Base-by-base conservation (phyloP, 2,797 vertebrate genomes). In the Cercopithecus diana region DNA sequence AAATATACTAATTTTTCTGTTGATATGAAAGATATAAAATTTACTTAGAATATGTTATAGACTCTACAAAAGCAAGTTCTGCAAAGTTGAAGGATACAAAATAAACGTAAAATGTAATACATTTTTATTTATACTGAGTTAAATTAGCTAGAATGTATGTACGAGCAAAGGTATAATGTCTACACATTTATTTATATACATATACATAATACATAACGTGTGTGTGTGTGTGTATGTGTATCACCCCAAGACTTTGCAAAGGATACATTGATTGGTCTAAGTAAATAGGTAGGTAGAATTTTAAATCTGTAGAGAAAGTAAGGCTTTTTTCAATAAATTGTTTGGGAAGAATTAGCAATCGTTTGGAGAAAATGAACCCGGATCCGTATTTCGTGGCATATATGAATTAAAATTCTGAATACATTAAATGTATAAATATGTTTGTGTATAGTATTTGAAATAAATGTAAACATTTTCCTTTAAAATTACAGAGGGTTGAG, bases 391-490 rank as follows among this genome's bases (percentile, higher is more conserved):
- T 93, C 36, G 81, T 11, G 82, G 3, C 4, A 83, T 67, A 83
- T 67, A 41, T 79, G 55, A 76, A 81, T 97, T 67, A 80, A 86
- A 93, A 73, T 89, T 95, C 15, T 79, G 39, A 39, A 20, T 81
- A 8, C 6, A 81, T 77, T 85, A 72, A 80, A 75, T 48, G 5
- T 70, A 20, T 61, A 57, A 75, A 41, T 80, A 92, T 22, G 20
- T 76, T 90, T 52, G 12, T 79, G 22, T 33, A 45, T 43, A 58
- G 45, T 33, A 77, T 80, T 82, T 93, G 75, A 73, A 92, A 75
- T 67, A 57, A 83, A 11, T 96, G 22, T 58, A 55, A 82, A 28
- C 48, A 85, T 64, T 76, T 76, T 96, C 15, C 13, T 87, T 64
- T 67, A 87, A 57, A 26, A 64, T 95, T 88, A 55, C 1, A 30